These are phyloP conservation scores for Prochilodus magdalenae DNA, from an alignment of 2,113 vertebrate species.

Conservation along the genomic window DNA sequence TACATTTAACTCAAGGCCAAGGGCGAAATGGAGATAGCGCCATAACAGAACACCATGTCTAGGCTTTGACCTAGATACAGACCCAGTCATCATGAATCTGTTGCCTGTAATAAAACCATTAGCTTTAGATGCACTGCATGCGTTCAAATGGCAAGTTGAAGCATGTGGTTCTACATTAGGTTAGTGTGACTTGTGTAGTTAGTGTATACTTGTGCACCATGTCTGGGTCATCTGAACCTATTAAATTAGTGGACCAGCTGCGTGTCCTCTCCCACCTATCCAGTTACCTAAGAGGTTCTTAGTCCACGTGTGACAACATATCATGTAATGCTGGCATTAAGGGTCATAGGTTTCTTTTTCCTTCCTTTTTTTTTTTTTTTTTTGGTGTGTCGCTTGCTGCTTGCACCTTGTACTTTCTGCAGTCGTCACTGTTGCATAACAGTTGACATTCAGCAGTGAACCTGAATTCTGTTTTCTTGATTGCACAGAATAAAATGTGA, in stretches of 20 bases:
- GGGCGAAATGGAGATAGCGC: neutral
- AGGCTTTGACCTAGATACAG: neutral
- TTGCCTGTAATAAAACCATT: neutral
- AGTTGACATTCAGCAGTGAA: neutral
- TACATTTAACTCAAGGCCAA: neutral
- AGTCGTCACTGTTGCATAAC: neutral
- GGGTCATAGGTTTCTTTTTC: conserved; percentile 25
- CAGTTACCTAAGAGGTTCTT: neutral
- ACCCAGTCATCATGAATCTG: neutral
- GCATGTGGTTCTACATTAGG: too few species aligned
- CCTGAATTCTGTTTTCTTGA: neutral
- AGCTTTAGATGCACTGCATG: too few species aligned
- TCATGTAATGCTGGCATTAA: conserved; percentile 6
- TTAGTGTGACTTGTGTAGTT: too few species aligned
- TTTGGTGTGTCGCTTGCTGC: conserved; percentile 27
- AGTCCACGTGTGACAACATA: neutral
- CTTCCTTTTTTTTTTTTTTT: neutral
- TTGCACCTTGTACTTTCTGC: conserved; percentile 25
- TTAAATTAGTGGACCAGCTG: neutral
- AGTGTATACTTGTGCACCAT: too few species aligned
- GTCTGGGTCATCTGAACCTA: neutral
- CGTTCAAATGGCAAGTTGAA: too few species aligned
- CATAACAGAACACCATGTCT: neutral
- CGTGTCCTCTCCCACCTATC: neutral
- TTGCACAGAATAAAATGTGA: neutral